Evolutionary conservation across 92 coral and sea anemone species (phyloP).

Genomic region (Porites lobata): DNA sequence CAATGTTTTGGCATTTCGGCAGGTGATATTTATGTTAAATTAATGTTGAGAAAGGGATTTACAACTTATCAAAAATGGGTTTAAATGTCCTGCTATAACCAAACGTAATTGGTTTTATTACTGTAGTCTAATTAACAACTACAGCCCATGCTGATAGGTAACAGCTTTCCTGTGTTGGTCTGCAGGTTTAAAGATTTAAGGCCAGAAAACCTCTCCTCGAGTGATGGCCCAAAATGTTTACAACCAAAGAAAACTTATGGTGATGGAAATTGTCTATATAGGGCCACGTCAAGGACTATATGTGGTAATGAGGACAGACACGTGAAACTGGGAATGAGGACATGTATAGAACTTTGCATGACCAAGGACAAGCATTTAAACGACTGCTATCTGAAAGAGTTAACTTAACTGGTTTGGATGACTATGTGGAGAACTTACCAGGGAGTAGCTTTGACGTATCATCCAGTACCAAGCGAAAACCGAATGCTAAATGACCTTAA

Average conservation of each 20-base stretch:
- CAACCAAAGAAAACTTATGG: neutral
- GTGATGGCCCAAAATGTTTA: too few species aligned
- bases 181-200: neutral
- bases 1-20: too few species aligned
- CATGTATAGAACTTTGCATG: slow-evolving; percentile 76
- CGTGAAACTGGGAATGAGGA: slow-evolving; percentile 68
- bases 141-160: too few species aligned
- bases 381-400: slow-evolving; percentile 53
- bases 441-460: slow-evolving; percentile 77
- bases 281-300: slow-evolving; percentile 73
- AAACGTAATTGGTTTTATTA: too few species aligned
- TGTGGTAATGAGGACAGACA: slow-evolving; percentile 69
- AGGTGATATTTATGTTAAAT: too few species aligned
- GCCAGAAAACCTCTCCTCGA: neutral
- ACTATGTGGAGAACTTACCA: slow-evolving; percentile 35
- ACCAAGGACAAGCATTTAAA: slow-evolving; percentile 60
- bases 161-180: too few species aligned
- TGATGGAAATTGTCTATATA: slow-evolving; percentile 53
- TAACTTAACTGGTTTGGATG: slow-evolving; percentile 63
- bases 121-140: too few species aligned
- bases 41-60: too few species aligned
- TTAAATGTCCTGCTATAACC: too few species aligned
- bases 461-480: slow-evolving; percentile 27
- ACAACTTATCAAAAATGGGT: too few species aligned
- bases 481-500: slow-evolving; percentile 49